Evolutionary conservation across 1,140 invertebrate species (phyloP).

Genomic region (Pseudomyrmex flavicornis): DNA sequence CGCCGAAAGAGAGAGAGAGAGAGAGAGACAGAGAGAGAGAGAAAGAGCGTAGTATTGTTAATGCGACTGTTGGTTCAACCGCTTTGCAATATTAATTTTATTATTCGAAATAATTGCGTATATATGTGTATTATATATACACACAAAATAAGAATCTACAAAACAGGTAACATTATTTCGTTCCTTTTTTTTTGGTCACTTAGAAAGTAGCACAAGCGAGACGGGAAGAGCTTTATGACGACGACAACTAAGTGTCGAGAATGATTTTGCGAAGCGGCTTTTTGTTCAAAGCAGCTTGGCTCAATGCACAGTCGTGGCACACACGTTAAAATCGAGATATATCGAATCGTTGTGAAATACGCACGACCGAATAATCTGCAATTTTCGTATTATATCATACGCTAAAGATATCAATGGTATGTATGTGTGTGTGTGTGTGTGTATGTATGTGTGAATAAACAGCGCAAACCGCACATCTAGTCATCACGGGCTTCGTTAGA

Average conservation of each 20-base stretch:
- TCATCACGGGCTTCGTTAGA: conserved; percentile 43
- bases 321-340: conserved; percentile 35
- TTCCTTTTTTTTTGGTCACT: conserved; percentile 19
- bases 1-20: conserved; percentile 7
- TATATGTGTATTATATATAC: too few relatives aligned
- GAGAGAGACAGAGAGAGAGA: too few relatives aligned
- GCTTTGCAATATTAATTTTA: conserved; percentile 6
- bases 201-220: conserved; percentile 54
- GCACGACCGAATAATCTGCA: conserved; percentile 23
- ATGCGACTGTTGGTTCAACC: conserved; percentile 62
- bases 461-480: conserved; percentile 52
- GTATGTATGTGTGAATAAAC: conserved; percentile 21
- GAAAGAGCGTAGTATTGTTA: too few relatives aligned
- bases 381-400: conserved; percentile 43
- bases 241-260: conserved; percentile 33
- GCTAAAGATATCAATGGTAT: conserved; percentile 39
- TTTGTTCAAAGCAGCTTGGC: conserved; percentile 9
- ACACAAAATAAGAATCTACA: conserved; percentile 20
- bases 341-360: neutral
- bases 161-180: conserved; percentile 5
- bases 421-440: conserved; percentile 8
- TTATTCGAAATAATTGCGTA: neutral
- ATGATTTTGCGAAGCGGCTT: conserved; percentile 28
- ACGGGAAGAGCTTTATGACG: conserved; percentile 44
- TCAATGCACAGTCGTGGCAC: conserved; percentile 43